phyloP scores from a whole-genome alignment of 2,797 vertebrate genomes.

The Molothrus ater region DNA sequence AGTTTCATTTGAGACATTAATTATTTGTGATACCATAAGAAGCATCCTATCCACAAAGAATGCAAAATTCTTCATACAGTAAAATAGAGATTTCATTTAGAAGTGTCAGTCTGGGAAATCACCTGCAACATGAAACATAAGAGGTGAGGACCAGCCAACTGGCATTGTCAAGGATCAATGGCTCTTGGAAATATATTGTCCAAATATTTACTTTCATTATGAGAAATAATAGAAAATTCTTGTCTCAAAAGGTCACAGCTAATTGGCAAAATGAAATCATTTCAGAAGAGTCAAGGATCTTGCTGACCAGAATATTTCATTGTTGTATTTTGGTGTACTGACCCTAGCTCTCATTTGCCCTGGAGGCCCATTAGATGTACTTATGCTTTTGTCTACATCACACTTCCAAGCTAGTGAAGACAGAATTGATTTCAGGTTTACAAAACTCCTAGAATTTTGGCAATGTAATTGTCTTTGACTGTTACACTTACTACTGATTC shows the following conservation, averaged over 20 bases:
- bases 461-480: neutral
- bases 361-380: neutral
- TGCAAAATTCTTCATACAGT: neutral
- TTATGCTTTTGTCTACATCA: neutral
- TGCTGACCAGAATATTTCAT: neutral
- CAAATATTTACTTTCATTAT: neutral
- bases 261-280: neutral
- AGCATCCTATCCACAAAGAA: neutral
- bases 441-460: neutral
- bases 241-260: neutral
- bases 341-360: neutral
- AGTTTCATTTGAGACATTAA: neutral
- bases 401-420: neutral
- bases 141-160: neutral
- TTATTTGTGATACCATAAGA: neutral
- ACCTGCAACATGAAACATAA: neutral
- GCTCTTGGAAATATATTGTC: neutral
- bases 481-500: neutral
- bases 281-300: neutral
- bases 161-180: neutral
- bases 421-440: neutral
- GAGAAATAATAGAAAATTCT: neutral
- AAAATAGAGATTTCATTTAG: fast-evolving
- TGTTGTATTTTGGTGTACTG: neutral
- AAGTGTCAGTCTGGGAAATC: neutral